These are phyloP conservation scores for Ophion ventricosus DNA, from an alignment of 2,888 invertebrate species.

Conservation along the genomic window DNA sequence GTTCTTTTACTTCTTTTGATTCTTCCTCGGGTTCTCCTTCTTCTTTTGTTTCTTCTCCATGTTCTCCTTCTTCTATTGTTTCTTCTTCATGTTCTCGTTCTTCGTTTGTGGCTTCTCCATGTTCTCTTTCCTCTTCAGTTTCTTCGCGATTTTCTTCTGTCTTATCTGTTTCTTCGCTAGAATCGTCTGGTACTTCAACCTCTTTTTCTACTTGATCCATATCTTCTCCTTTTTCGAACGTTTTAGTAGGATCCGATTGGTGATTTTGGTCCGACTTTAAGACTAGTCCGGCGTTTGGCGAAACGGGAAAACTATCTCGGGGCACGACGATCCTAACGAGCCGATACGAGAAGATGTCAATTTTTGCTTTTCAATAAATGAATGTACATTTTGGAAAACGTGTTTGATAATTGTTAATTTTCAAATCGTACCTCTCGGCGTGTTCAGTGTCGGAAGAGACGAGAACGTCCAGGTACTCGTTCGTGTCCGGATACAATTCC, in stretches of 20 bases:
- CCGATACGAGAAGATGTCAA: not conserved
- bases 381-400: not conserved
- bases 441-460: constrained; percentile 29
- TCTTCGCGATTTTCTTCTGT: not conserved
- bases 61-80: not conserved
- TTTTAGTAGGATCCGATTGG: not conserved
- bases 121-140: not conserved
- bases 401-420: not conserved
- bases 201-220: not conserved
- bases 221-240: not conserved
- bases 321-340: constrained; percentile 5
- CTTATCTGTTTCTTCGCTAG: not conserved
- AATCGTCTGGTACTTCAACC: too few species aligned
- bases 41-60: not conserved
- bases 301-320: constrained; percentile 18
- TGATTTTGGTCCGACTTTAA: constrained; percentile 2
- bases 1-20: not conserved
- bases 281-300: constrained; percentile 28
- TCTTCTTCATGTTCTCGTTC: not conserved
- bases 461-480: constrained; percentile 69
- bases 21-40: not conserved
- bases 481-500: constrained; percentile 69
- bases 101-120: not conserved
- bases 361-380: not conserved
- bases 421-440: constrained; percentile 20